Evolutionary conservation across 2,797 vertebrate genomes (phyloP).

Genomic region (Micrastur ruficollis): DNA sequence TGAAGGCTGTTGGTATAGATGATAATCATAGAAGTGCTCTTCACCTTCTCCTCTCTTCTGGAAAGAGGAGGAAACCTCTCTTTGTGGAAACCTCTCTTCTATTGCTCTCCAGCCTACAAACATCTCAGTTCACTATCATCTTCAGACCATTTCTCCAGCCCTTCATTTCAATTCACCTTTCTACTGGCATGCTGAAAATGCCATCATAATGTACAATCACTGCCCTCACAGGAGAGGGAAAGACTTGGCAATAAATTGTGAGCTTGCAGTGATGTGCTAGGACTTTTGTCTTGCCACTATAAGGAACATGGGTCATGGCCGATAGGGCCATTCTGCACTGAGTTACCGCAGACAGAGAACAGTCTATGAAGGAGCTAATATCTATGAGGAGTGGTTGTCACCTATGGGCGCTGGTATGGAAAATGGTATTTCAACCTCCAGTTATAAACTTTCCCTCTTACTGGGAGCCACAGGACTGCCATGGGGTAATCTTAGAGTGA

Average conservation of each 20-base stretch:
- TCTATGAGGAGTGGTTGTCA: not conserved
- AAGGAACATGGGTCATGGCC: rapidly evolving
- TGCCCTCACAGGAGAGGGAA: not conserved
- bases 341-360: not conserved
- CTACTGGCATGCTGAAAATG: not conserved
- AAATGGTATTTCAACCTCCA: not conserved
- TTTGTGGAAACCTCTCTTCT: not conserved
- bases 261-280: not conserved
- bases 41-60: not conserved
- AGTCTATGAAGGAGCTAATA: not conserved
- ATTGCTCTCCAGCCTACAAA: not conserved
- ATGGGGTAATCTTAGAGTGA: not conserved
- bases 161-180: not conserved
- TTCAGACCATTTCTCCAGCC: not conserved
- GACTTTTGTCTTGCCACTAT: not conserved
- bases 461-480: not conserved
- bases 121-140: not conserved
- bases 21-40: not conserved
- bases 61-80: not conserved
- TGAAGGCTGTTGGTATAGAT: not conserved
- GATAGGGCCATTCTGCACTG: not conserved
- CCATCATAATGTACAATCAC: not conserved
- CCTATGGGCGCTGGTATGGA: not conserved
- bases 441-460: not conserved
- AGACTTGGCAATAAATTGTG: not conserved